Evolutionary conservation across 2,113 vertebrate genomes (phyloP).

Genomic region (Pteropus alecto): DNA sequence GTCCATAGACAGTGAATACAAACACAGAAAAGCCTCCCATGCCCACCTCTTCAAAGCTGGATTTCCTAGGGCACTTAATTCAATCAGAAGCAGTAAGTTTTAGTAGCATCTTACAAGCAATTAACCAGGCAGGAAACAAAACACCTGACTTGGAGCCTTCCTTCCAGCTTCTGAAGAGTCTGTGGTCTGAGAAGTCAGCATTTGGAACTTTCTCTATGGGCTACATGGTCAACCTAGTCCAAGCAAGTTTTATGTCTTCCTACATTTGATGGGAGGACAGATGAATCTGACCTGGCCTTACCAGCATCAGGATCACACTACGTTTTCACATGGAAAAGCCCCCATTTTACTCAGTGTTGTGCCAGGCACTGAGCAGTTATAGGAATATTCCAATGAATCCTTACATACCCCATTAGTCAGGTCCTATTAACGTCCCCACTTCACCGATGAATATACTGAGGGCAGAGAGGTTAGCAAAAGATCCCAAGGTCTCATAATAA

Average conservation of each 20-base stretch:
- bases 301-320: neutral
- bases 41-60: conserved; percentile 81
- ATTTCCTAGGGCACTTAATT: conserved; percentile 76
- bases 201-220: neutral
- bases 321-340: neutral
- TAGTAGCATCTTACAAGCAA: conserved; percentile 80
- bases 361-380: neutral
- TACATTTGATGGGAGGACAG: neutral
- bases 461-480: neutral
- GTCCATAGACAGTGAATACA: conserved; percentile 55
- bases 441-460: neutral
- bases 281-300: neutral
- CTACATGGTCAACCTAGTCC: neutral
- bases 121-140: conserved; percentile 75
- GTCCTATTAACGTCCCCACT: neutral
- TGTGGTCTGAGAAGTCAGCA: conserved; percentile 13
- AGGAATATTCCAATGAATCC: neutral
- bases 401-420: neutral
- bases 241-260: neutral
- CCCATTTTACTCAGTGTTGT: neutral
- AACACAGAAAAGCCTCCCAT: conserved; percentile 52
- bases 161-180: conserved; percentile 5
- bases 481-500: neutral
- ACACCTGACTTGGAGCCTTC: conserved; percentile 64
- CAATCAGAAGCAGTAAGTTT: conserved; percentile 79